phyloP scores from a whole-genome alignment of 2,113 vertebrate genomes.

The pig (Sus scrofa) region T2T-Sscrofa CM000813.6:28223501-28224000 shows the following conservation, averaged over 20 bases:
- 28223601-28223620: neutral
- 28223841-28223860: constrained; percentile 16
- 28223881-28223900: neutral
- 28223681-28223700: neutral
- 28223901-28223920: neutral
- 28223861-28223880: constrained; percentile 1
- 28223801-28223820: constrained; percentile 45
- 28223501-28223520: neutral
- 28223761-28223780: neutral
- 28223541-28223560: neutral
- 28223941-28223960: neutral
- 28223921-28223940: neutral
- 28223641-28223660: neutral
- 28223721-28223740: neutral
- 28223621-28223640: neutral
- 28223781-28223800: neutral
- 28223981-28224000: neutral
- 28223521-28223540: neutral
- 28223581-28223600: neutral
- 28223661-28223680: neutral
- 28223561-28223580: neutral
- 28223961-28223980: constrained; percentile 6
- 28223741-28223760: neutral
- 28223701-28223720: neutral
- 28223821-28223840: neutral